Percentiles rank a stretch among this genome's conserved stretches.
Conservation (phyloP, 2,113 vertebrate species). For the Tympanuchus pallidicinctus region DNA sequence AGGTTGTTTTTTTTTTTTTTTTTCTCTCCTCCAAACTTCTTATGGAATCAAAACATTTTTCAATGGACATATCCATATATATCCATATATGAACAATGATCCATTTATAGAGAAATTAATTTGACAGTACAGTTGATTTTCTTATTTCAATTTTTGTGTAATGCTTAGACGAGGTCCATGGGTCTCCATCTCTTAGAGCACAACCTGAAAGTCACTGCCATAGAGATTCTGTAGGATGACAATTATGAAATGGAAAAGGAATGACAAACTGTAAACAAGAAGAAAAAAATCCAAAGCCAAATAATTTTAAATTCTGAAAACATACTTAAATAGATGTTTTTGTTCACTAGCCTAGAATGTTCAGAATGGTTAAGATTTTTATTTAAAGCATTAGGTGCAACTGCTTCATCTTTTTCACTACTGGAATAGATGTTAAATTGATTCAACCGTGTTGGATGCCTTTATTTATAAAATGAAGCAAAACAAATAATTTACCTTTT, state of each 20-base stretch:
- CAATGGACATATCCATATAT: background rate
- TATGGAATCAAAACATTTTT: background rate
- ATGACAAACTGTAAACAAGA: background rate
- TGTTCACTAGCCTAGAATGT: background rate
- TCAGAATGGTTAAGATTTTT: background rate
- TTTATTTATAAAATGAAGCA: background rate
- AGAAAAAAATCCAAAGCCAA: rapidly evolving
- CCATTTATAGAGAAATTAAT: background rate
- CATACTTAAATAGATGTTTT: background rate
- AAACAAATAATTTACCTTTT: background rate
- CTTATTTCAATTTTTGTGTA: background rate
- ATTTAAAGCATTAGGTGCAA: background rate
- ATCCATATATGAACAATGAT: background rate
- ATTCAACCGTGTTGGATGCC: background rate
- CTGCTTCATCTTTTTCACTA: background rate
- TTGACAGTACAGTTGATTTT: background rate
- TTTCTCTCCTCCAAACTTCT: rapidly evolving
- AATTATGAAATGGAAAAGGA: background rate
- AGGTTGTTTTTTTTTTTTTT: background rate
- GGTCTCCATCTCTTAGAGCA: background rate
- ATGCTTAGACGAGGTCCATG: background rate
- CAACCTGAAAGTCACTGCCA: background rate
- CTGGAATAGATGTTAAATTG: background rate
- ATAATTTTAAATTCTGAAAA: background rate
- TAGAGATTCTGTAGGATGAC: background rate